Conservation (phyloP, 2,888 invertebrate species). For the Ptychoptera contaminata region DNA sequence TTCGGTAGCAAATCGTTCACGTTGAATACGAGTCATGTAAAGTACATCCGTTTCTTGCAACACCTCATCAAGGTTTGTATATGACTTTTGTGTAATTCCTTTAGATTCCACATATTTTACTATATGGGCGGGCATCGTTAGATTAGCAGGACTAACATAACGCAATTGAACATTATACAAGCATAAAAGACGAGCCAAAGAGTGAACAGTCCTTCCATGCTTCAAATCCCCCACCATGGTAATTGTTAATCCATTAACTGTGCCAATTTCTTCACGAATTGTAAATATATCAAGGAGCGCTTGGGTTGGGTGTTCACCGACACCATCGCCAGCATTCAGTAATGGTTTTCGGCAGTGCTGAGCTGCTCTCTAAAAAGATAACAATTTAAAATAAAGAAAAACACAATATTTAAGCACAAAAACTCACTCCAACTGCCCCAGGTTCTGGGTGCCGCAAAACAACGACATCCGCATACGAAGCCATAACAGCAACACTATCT, state of each 20-base stretch:
- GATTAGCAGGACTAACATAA: conserved; percentile 74
- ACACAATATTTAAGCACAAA: background rate
- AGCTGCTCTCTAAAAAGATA: conserved; percentile 53
- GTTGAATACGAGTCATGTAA: conserved; percentile 96
- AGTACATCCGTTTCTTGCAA: conserved; percentile 89
- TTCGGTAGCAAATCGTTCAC: conserved; percentile 70
- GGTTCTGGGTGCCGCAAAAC: conserved; percentile 88
- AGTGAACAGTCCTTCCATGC: conserved; percentile 96
- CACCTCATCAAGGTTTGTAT: conserved; percentile 63
- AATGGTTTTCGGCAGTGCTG: conserved; percentile 72
- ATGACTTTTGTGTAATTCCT: conserved; percentile 57
- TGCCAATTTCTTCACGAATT: conserved; percentile 96
- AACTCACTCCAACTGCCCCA: conserved; percentile 72
- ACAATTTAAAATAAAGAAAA: conserved; percentile 5
- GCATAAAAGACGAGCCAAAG: conserved; percentile 81
- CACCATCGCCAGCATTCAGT: conserved; percentile 97
- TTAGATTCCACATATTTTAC: conserved; percentile 60
- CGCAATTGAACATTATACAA: conserved; percentile 84
- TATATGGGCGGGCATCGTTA: conserved; percentile 86
- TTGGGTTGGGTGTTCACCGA: conserved; percentile 95
- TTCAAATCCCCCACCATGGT: conserved; percentile 98
- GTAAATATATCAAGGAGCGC: conserved; percentile 95
- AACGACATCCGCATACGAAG: conserved; percentile 85
- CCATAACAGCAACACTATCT: conserved; percentile 72
- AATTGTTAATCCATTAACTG: conserved; percentile 91